Evolutionary conservation across 2,797 vertebrate genomes (phyloP).

Genomic region (Anguilla megastoma): DNA sequence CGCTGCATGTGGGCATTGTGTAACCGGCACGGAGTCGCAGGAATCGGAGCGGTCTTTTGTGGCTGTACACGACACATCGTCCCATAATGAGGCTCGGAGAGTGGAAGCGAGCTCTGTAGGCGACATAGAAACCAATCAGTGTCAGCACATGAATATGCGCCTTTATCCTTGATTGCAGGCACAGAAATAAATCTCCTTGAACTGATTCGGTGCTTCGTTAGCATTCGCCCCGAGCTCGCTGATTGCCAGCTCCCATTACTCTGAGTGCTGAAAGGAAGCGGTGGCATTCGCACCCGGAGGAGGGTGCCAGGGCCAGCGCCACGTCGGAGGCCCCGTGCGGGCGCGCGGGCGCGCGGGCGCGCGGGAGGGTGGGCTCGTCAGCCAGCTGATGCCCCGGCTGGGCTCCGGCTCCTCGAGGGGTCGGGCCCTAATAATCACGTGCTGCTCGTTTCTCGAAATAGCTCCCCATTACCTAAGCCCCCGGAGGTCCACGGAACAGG

Average conservation of each 20-base stretch:
- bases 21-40: slow-evolving; percentile 6
- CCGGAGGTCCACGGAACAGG: neutral
- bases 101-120: neutral
- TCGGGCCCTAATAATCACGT: slow-evolving; percentile 61
- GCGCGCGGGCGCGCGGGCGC: neutral
- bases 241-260: slow-evolving; percentile 1
- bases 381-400: slow-evolving; percentile 55
- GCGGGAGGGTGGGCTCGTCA: too few species aligned
- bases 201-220: neutral
- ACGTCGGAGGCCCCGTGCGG: neutral
- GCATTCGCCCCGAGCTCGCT: neutral
- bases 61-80: neutral
- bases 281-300: neutral
- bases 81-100: slow-evolving; percentile 9
- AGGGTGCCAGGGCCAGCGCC: neutral
- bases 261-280: neutral
- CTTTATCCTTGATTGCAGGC: slow-evolving; percentile 15
- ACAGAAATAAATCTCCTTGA: slow-evolving; percentile 5
- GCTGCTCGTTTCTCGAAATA: slow-evolving; percentile 51
- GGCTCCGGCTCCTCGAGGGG: slow-evolving; percentile 56
- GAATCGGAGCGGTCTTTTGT: neutral
- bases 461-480: slow-evolving; percentile 63
- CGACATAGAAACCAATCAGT: neutral
- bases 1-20: slow-evolving; percentile 21
- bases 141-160: neutral